These are phyloP conservation scores for Pogonomyrmex barbatus DNA, from an alignment of 1,140 invertebrate species.

Conservation along the genomic window DNA sequence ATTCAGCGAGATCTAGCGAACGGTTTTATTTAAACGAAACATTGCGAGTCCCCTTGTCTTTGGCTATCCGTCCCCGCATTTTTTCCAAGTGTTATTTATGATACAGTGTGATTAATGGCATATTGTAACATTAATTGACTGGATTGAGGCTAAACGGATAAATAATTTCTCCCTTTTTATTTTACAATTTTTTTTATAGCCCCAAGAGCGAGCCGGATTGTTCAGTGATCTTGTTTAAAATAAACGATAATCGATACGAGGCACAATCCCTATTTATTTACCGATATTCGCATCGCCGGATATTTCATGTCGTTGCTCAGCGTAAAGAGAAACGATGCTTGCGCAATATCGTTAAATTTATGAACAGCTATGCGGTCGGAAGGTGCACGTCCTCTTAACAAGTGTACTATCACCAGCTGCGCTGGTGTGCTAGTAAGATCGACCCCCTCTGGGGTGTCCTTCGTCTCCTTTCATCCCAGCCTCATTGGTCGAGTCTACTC, in stretches of 20 bases:
- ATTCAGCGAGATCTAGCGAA: background rate
- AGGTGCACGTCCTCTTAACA: conserved; percentile 30
- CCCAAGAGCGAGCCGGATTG: background rate
- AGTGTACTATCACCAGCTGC: conserved; percentile 36
- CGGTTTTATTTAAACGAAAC: conserved; percentile 45
- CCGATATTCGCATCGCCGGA: conserved; percentile 35
- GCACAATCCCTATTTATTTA: conserved; percentile 46
- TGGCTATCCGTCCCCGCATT: background rate
- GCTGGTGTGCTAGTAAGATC: conserved; percentile 18
- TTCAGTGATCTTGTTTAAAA: background rate
- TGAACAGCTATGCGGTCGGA: conserved; percentile 41
- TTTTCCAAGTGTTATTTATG: background rate
- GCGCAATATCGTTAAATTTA: conserved; percentile 45
- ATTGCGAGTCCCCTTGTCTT: background rate
- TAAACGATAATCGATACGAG: conserved; percentile 41
- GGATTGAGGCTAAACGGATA: background rate
- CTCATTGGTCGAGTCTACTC: conserved; percentile 49
- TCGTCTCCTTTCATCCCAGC: conserved; percentile 55
- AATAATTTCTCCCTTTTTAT: background rate
- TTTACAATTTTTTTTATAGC: background rate
- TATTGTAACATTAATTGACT: background rate
- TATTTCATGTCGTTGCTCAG: conserved; percentile 48
- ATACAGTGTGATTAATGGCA: background rate
- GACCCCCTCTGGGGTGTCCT: conserved; percentile 24
- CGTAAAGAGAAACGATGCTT: conserved; percentile 46